These are phyloP conservation scores for Melipona quadrifasciata DNA, from an alignment of 1,140 invertebrate species.

Conservation along the genomic window DNA sequence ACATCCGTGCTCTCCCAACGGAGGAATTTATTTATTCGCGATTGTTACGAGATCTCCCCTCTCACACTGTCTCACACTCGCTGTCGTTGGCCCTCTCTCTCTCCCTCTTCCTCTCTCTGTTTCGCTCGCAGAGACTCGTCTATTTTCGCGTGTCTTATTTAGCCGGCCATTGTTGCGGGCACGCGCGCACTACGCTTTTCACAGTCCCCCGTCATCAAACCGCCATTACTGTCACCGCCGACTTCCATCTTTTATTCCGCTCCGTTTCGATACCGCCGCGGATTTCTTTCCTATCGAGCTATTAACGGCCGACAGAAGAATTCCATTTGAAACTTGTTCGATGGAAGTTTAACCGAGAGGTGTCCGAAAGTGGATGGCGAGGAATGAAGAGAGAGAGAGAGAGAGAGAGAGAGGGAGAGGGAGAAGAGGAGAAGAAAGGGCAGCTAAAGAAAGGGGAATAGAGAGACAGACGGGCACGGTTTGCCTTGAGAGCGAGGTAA, in stretches of 20 bases:
- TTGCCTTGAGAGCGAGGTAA: slow-evolving; percentile 41
- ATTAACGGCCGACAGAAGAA: slow-evolving; percentile 40
- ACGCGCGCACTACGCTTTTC: slow-evolving; percentile 4
- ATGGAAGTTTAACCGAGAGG: slow-evolving; percentile 39
- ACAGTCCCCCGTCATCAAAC: neutral
- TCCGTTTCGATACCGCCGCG: neutral
- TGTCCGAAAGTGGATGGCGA: neutral
- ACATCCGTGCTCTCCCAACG: neutral
- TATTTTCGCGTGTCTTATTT: slow-evolving; percentile 22
- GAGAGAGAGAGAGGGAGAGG: neutral
- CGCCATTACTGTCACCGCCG: neutral
- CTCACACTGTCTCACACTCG: too few species aligned
- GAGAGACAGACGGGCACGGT: neutral
- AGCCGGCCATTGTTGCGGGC: neutral
- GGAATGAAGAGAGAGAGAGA: neutral
- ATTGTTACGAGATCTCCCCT: neutral
- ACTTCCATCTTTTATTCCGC: neutral
- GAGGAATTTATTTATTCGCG: slow-evolving; percentile 14
- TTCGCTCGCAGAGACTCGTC: slow-evolving; percentile 19
- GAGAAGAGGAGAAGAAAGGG: neutral
- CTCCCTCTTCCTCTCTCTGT: neutral
- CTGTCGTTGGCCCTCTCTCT: too few species aligned
- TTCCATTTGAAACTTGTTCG: slow-evolving; percentile 48
- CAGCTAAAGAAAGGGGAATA: neutral
- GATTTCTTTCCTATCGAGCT: slow-evolving; percentile 24